A percentile compares a stretch with the other conserved stretches of the same genome.
Conservation (phyloP, 2,888 invertebrate genomes). For the Drosophila gaucha region DNA sequence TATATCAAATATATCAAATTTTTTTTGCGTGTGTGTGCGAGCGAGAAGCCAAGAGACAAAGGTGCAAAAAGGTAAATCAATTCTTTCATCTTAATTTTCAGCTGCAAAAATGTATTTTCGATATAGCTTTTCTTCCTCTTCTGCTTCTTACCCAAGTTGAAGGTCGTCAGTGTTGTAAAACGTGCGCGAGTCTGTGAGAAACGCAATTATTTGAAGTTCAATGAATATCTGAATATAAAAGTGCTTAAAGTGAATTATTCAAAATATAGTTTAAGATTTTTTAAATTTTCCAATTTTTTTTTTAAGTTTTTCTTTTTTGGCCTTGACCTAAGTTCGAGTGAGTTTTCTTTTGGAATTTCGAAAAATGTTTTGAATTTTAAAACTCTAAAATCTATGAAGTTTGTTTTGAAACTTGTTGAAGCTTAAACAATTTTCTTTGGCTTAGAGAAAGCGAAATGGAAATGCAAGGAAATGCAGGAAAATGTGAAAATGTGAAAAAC, state of each 20-base stretch:
- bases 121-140: too few relatives aligned
- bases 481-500: neutral
- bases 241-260: neutral
- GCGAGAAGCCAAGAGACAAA: constrained; percentile 12
- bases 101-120: too few relatives aligned
- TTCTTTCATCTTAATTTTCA: too few relatives aligned
- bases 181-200: too few relatives aligned
- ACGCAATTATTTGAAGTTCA: too few relatives aligned
- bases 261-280: too few relatives aligned
- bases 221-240: too few relatives aligned
- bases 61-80: constrained; percentile 49
- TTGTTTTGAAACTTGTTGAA: too few relatives aligned
- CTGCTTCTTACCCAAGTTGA: too few relatives aligned
- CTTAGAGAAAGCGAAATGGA: too few relatives aligned
- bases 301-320: neutral
- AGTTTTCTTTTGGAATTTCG: neutral
- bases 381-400: neutral
- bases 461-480: neutral
- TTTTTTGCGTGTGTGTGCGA: constrained; percentile 17
- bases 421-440: neutral
- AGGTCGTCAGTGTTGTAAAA: too few relatives aligned
- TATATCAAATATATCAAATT: neutral
- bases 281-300: too few relatives aligned
- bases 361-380: neutral
- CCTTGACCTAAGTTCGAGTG: neutral